These are phyloP conservation scores for Cantharis lateralis DNA, from an alignment of 2,888 invertebrate species.

Conservation along the genomic window DNA sequence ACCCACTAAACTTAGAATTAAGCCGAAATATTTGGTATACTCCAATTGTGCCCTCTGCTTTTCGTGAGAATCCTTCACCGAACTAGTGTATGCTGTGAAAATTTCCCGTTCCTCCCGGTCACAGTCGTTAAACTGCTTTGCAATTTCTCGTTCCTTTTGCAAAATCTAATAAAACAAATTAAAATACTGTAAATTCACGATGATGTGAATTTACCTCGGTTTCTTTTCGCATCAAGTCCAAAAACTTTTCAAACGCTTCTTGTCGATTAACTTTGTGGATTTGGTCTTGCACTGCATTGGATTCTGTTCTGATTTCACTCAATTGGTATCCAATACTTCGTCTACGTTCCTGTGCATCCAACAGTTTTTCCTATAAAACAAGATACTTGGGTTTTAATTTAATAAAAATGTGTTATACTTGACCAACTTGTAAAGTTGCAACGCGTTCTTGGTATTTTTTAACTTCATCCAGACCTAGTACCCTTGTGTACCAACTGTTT, in stretches of 20 bases:
- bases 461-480: constrained; percentile 79
- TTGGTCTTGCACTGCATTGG: constrained; percentile 75
- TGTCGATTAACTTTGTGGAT: constrained; percentile 78
- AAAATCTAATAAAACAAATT: constrained; percentile 55
- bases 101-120: constrained; percentile 77
- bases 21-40: constrained; percentile 79
- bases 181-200: background rate
- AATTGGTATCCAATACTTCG: constrained; percentile 67
- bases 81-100: constrained; percentile 73
- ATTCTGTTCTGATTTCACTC: constrained; percentile 63
- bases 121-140: constrained; percentile 64
- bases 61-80: constrained; percentile 82
- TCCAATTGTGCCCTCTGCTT: constrained; percentile 81
- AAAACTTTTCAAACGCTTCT: constrained; percentile 69
- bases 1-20: constrained; percentile 50
- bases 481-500: constrained; percentile 69
- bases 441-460: constrained; percentile 75
- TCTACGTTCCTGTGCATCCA: constrained; percentile 67
- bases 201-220: constrained; percentile 58
- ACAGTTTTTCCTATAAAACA: constrained; percentile 64
- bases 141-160: constrained; percentile 66
- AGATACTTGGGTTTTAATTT: background rate
- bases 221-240: constrained; percentile 73
- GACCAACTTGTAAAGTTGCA: constrained; percentile 65
- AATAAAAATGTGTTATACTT: background rate